Conservation (phyloP, 2,113 vertebrate genomes). For the Emydura subglobosa region DNA sequence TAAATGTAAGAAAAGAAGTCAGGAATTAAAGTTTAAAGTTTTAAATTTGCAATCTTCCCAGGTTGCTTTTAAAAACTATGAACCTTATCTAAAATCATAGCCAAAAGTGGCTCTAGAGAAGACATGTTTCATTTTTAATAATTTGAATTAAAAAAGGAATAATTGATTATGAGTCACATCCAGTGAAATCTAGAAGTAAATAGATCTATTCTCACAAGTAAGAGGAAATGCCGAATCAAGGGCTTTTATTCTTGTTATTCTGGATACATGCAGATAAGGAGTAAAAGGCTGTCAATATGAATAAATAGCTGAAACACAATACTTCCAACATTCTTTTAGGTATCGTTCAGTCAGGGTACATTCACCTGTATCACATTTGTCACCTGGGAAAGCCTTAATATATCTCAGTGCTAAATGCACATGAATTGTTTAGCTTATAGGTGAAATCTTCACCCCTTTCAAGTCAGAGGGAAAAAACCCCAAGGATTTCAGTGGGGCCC, state of each 20-base stretch:
- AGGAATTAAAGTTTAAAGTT: not conserved
- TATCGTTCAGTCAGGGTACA: not conserved
- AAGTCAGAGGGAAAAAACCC: not conserved
- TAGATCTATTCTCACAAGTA: not conserved
- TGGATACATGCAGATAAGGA: not conserved
- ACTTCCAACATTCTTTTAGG: not conserved
- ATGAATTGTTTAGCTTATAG: not conserved
- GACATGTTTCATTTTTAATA: not conserved
- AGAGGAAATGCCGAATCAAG: not conserved
- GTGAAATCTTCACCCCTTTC: not conserved
- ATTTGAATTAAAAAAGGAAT: not conserved
- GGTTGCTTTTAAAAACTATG: not conserved
- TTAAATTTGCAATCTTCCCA: not conserved
- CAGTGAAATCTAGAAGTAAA: slow-evolving; percentile 9
- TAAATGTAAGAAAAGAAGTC: not conserved
- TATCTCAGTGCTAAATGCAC: not conserved
- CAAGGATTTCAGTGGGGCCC: not conserved
- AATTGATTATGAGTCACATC: not conserved
- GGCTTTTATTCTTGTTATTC: slow-evolving; percentile 8
- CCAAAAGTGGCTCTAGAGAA: not conserved
- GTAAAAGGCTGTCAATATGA: slow-evolving; percentile 15
- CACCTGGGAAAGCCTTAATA: not conserved
- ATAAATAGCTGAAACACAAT: not conserved
- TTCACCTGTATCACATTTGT: not conserved
- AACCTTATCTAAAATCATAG: not conserved